Evolutionary conservation across 2,113 vertebrate species (phyloP), one percentile per base, ranked within the genome.

Genomic region (Melospiza melodia): DNA sequence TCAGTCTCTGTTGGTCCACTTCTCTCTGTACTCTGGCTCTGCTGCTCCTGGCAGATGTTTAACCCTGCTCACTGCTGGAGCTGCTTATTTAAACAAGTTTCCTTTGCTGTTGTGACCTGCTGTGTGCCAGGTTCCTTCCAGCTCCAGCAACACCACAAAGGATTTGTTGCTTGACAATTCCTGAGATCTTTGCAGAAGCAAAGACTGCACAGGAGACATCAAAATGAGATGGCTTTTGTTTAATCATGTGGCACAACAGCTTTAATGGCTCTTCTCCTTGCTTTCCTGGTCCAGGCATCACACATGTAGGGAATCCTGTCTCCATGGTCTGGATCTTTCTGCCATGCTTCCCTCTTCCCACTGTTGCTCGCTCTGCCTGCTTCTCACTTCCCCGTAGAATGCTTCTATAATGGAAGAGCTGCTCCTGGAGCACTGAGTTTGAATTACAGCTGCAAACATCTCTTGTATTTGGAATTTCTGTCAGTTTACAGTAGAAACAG

Each of bases 401-500:
- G 37, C 46, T 77, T 83, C 83, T 93, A 0, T 67, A 74, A 67
- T 19, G 39, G 49, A 69, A 91, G 81, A 61, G 41, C 74, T 87
- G 75, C 66, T 91, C n/a, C 67, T 51, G 51, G 30, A 76, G 79
- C 51, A 7, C 63, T 10, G 66, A 63, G 69, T 61, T 83, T 62
- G 75, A 91, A 23, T 61, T 44, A 13, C 74, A 87, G 80, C 73
- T 95, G 76, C 76, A 93, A 62, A 69, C 3, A 9, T 79, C 59
- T 73, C 80, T 89, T 73, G 77, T 71, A 13, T 85, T 88, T 94
- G 87, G 67, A 88, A 87, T 93, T 87, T 96, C 72, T 74, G 39
- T 85, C 2, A 3, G 51, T 87, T 91, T 88, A 83, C 81, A 71
- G 85, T 77, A 94, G 90, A 41, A 65, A 83, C 92, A 93, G 95